These are phyloP conservation scores for Oligia fasciuncula DNA, from an alignment of 2,888 invertebrate genomes.

Conservation along the genomic window DNA sequence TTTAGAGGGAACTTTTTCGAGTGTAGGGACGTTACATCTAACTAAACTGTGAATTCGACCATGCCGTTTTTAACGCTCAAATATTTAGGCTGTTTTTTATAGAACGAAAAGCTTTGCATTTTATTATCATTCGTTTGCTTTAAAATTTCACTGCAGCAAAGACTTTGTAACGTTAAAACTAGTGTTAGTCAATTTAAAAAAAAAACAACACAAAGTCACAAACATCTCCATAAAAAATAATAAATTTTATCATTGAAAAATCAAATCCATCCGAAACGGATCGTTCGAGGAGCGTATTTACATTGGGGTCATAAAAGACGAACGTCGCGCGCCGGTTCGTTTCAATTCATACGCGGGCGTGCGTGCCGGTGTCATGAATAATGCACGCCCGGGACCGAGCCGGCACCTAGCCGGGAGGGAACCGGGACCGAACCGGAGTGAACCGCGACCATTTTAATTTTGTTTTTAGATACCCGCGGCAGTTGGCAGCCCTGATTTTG, in stretches of 20 bases:
- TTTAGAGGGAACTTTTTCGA: slow-evolving; percentile 47
- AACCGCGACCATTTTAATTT: slow-evolving; percentile 64
- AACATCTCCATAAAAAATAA: slow-evolving; percentile 46
- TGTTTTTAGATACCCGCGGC: slow-evolving; percentile 56
- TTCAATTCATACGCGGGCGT: slow-evolving; percentile 76
- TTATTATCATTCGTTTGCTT: slow-evolving; percentile 49
- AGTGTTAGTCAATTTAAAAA: background rate
- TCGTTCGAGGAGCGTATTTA: slow-evolving; percentile 67
- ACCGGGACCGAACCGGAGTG: slow-evolving; percentile 37
- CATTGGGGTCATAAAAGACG: slow-evolving; percentile 73
- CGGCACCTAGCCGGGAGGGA: slow-evolving; percentile 54
- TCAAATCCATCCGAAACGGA: slow-evolving; percentile 61
- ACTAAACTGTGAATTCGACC: slow-evolving; percentile 50
- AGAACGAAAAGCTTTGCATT: slow-evolving; percentile 40
- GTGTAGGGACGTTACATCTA: slow-evolving; percentile 54
- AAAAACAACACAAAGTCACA: background rate
- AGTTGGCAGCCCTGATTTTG: slow-evolving; percentile 55
- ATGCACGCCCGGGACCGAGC: slow-evolving; percentile 61
- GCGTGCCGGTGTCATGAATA: slow-evolving; percentile 74
- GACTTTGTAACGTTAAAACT: slow-evolving; percentile 6
- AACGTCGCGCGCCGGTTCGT: slow-evolving; percentile 67
- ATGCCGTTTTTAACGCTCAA: slow-evolving; percentile 54
- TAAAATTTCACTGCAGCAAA: slow-evolving; percentile 28
- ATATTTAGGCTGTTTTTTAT: slow-evolving; percentile 39
- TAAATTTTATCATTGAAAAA: slow-evolving; percentile 65